Percentiles rank a stretch among this genome's conserved stretches.
phyloP scores from a whole-genome alignment of 2,113 vertebrate genomes.

The Columbina picui region DNA sequence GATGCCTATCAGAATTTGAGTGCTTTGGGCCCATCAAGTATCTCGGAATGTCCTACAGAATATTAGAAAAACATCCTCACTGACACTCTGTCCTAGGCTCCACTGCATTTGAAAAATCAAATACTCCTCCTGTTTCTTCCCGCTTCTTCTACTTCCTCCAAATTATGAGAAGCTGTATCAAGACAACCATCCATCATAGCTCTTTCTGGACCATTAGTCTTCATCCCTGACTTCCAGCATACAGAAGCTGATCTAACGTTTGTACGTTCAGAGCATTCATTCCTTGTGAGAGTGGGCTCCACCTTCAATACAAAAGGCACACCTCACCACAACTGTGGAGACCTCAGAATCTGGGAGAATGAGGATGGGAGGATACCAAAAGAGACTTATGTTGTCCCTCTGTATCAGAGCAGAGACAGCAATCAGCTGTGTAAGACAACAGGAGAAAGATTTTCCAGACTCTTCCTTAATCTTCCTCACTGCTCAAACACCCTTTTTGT shows the following conservation, averaged over 20 bases:
- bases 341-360: background rate
- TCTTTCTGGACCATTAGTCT: background rate
- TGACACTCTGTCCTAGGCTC: background rate
- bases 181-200: background rate
- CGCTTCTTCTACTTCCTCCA: background rate
- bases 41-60: background rate
- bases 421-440: background rate
- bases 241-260: background rate
- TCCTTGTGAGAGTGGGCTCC: background rate
- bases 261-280: background rate
- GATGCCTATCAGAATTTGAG: background rate
- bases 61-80: background rate
- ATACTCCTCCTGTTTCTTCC: background rate
- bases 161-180: rapidly evolving
- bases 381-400: background rate
- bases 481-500: background rate
- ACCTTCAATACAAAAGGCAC: background rate
- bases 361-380: background rate
- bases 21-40: background rate
- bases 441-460: background rate
- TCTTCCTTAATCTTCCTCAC: background rate
- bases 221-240: background rate
- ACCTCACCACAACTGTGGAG: background rate
- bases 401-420: background rate
- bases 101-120: background rate